A percentile compares a stretch with the other conserved stretches of the same genome.
Evolutionary conservation across 2,113 vertebrate genomes (phyloP).

Genomic region (Eurystomus gularis): DNA sequence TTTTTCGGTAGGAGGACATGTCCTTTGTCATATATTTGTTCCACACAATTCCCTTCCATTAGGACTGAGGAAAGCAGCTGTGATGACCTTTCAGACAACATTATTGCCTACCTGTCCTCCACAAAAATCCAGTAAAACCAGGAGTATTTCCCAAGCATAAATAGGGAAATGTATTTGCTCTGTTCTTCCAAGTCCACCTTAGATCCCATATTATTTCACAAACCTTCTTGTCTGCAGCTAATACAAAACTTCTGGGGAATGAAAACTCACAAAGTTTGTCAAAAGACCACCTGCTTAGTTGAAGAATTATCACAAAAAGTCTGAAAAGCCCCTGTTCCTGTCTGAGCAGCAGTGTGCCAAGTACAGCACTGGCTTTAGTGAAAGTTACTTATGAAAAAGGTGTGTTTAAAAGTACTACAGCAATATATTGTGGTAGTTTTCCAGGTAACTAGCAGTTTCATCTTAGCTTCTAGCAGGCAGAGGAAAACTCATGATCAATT

Average conservation of each 20-base stretch:
- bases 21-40: background rate
- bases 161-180: background rate
- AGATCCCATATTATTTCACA: background rate
- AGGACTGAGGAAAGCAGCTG: background rate
- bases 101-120: background rate
- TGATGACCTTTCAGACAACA: background rate
- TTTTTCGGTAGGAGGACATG: background rate
- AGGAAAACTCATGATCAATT: background rate
- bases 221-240: background rate
- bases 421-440: background rate
- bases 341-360: background rate
- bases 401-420: background rate
- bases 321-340: background rate
- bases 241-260: background rate
- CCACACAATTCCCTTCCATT: background rate
- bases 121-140: background rate
- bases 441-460: background rate
- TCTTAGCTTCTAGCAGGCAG: background rate
- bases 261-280: background rate
- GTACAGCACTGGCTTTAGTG: background rate
- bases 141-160: background rate
- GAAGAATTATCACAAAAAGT: background rate
- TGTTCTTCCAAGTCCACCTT: background rate
- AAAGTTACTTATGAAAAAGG: background rate
- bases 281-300: background rate